Percentiles rank a stretch among this genome's conserved stretches.
phyloP scores from a whole-genome alignment of 1,140 invertebrate genomes.

The Hydropsyche tenuis region DNA sequence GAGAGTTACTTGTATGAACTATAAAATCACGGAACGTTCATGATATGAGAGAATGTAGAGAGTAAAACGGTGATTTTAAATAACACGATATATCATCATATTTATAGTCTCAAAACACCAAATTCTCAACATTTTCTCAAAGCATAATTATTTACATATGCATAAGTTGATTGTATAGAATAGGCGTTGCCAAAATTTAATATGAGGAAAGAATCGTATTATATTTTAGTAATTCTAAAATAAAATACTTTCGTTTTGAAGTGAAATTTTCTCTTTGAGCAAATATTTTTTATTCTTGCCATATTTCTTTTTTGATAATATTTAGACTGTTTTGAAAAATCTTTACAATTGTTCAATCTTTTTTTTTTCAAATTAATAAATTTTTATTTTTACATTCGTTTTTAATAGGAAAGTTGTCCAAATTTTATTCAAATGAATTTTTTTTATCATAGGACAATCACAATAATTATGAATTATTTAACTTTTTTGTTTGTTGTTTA shows the following conservation, averaged over 20 bases:
- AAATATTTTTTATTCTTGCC: background rate
- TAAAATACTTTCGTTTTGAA: no score
- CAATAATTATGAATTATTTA: background rate
- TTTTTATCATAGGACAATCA: no score
- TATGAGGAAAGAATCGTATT: background rate
- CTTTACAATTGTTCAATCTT: background rate
- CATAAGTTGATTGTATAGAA: constrained; percentile 36
- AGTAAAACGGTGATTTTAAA: constrained; percentile 1
- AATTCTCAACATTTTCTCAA: constrained; percentile 37
- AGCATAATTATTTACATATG: constrained; percentile 19
- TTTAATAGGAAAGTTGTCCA: no score
- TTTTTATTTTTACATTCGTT: background rate
- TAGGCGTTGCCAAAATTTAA: constrained; percentile 42
- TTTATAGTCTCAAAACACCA: constrained; percentile 28
- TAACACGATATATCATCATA: constrained; percentile 18
- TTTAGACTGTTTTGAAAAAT: constrained; percentile 3
- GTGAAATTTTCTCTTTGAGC: no score
- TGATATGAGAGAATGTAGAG: constrained; percentile 22
- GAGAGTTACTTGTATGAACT: constrained; percentile 29
- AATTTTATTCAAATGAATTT: no score
- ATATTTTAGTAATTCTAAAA: no score
- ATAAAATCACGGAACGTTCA: constrained; percentile 8
- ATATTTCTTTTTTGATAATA: constrained; percentile 1
- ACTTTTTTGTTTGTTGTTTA: constrained; percentile 4
- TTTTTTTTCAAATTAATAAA: background rate